Conservation (phyloP, 2,888 invertebrate genomes). For the Salpingus planirostris region DNA sequence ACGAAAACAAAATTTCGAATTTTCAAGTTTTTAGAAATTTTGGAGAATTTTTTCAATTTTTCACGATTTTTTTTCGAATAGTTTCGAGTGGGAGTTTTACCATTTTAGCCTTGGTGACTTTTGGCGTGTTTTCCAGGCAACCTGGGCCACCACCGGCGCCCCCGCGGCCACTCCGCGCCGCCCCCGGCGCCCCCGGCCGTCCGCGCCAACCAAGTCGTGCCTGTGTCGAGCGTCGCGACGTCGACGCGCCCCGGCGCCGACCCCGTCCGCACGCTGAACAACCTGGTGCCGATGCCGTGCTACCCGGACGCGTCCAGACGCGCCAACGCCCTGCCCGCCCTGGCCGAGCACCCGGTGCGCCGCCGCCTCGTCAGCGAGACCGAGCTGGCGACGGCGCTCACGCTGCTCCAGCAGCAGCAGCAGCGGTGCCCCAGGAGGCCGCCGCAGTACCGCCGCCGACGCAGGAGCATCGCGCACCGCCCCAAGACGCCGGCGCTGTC, state of each 20-base stretch:
- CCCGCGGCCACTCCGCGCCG: too few species aligned
- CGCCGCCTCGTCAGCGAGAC: conserved; percentile 42
- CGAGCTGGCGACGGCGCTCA: conserved; percentile 39
- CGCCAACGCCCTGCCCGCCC: conserved; percentile 26
- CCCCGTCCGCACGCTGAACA: conserved; percentile 48
- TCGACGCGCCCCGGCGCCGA: conserved; percentile 39
- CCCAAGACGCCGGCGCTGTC: conserved; percentile 51
- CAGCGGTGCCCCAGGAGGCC: conserved; percentile 9
- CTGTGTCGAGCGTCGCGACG: conserved; percentile 21
- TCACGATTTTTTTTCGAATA: too few species aligned
- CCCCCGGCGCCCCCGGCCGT: too few species aligned
- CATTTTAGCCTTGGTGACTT: too few species aligned
- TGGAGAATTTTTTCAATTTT: too few species aligned
- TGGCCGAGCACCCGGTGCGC: conserved; percentile 40
- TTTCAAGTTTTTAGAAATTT: too few species aligned
- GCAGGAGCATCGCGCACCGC: conserved; percentile 33
- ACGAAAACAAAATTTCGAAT: too few species aligned
- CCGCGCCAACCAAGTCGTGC: conserved; percentile 41
- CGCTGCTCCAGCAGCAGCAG: conserved; percentile 34
- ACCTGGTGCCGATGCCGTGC: conserved; percentile 45
- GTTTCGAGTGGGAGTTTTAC: too few species aligned
- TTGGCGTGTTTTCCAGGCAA: conserved; percentile 29
- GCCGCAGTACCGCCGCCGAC: conserved; percentile 26
- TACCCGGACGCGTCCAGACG: conserved; percentile 30
- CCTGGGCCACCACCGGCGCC: conserved; percentile 26